Evolutionary conservation across 2,888 invertebrate species (phyloP), one percentile per base, ranked within the genome.

Genomic region (Trachelus iudaicus): DNA sequence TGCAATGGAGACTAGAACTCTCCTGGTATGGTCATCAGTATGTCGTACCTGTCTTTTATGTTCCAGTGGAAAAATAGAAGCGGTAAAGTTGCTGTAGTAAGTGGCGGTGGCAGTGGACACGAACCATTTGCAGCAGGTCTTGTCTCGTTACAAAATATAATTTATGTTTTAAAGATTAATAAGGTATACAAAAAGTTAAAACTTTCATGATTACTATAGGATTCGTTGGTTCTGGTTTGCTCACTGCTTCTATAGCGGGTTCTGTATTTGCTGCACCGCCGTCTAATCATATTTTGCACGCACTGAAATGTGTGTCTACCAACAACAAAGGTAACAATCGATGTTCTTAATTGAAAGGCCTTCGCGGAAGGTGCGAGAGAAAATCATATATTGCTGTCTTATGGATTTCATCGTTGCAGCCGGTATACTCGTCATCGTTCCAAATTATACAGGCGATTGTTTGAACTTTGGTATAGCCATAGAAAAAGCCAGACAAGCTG

Each of bases 51-150:
- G 4, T 31, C 11, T 71, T 11, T 71, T 71, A 30, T 30, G 13
- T 33, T 71, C 71, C 31, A 90, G 89, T 86, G 86, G 82, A 82
- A 81, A 73, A 37, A 83, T 73, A 79, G 81, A 11, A 82, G 75
- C 79, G 78, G 84, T 56, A 90, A 92, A 88, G 94, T 94, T 73
- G 93, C 94, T 34, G 85, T 94, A 69, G 91, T 97, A 9, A 95
- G 95, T 73, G 98, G 97, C 1, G 97, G 97, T 2, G 96, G 97
- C 1, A 96, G 96, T 2, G 97, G 97, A 0, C 97, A 97, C 88
- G 97, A 98, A 89, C 97, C 97, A 0, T 91, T 90, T 76, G 84
- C 88, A 73, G 86, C 89, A 84, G 91, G 91, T 90, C 79, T 34
- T 75, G 69, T 69, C 31, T 31, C 9, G 31, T 71, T 71, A 31